Conservation (phyloP, 2,888 invertebrate genomes). For the Nomada ruficornis region DNA sequence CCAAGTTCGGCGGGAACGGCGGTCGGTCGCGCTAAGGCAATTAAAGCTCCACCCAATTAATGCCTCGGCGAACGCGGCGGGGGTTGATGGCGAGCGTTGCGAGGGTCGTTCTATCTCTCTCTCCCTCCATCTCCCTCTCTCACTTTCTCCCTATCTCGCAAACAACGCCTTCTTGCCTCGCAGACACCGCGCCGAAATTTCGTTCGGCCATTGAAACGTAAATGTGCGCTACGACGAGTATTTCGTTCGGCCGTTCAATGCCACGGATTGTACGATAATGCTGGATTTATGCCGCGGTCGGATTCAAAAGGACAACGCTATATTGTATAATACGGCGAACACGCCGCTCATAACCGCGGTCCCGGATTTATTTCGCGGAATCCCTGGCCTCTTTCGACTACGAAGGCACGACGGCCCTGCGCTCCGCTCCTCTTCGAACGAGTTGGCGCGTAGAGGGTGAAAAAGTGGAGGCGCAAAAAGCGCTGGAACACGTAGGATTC, state of each 20-base stretch:
- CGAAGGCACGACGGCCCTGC: neutral
- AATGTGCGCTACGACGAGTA: slow-evolving; percentile 41
- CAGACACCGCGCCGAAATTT: slow-evolving; percentile 56
- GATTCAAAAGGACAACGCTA: slow-evolving; percentile 47
- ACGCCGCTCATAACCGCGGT: slow-evolving; percentile 33
- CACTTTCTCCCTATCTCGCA: slow-evolving; percentile 30
- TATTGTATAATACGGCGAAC: slow-evolving; percentile 26
- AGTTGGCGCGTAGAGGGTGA: too few relatives aligned
- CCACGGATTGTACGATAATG: slow-evolving; percentile 58
- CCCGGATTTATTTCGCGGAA: slow-evolving; percentile 46
- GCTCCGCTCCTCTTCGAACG: neutral
- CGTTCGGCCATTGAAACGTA: slow-evolving; percentile 58
- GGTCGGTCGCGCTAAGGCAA: slow-evolving; percentile 81
- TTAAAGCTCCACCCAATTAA: slow-evolving; percentile 82
- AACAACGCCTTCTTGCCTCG: slow-evolving; percentile 56
- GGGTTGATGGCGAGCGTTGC: slow-evolving; percentile 40
- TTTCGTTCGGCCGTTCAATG: slow-evolving; percentile 50
- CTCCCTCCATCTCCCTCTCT: neutral
- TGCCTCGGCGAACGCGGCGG: slow-evolving; percentile 66
- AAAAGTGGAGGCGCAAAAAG: too few relatives aligned
- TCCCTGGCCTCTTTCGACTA: slow-evolving; percentile 5
- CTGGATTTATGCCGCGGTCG: slow-evolving; percentile 55
- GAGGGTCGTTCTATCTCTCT: slow-evolving; percentile 8
- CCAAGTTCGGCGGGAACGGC: slow-evolving; percentile 78
- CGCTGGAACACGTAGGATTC: neutral